Evolutionary conservation across 2,888 invertebrate genomes (phyloP).

Genomic region (Liopterus haemorrhoidalis): DNA sequence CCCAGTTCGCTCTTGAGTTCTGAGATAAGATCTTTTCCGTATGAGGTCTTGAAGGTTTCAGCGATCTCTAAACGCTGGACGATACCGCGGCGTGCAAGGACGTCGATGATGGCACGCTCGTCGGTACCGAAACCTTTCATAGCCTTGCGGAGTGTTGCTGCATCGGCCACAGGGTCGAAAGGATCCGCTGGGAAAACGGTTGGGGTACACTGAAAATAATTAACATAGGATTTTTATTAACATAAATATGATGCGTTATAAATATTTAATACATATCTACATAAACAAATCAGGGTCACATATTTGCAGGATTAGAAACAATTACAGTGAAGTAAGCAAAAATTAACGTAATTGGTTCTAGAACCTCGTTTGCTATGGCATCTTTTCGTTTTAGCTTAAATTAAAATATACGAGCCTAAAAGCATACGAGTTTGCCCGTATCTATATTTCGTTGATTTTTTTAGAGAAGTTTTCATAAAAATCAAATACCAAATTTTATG

Average conservation of each 20-base stretch:
- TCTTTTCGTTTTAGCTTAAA: too few species aligned
- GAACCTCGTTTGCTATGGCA: too few species aligned
- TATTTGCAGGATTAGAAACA: too few species aligned
- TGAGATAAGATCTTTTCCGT: constrained; percentile 75
- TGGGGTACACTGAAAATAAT: constrained; percentile 66
- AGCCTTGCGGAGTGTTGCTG: constrained; percentile 76
- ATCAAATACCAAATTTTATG: too few species aligned
- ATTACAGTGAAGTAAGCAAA: too few species aligned
- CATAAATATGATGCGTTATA: constrained; percentile 16
- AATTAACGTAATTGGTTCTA: too few species aligned
- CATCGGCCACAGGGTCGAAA: constrained; percentile 80
- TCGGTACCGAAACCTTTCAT: constrained; percentile 93
- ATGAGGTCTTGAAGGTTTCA: constrained; percentile 84
- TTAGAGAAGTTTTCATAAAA: too few species aligned
- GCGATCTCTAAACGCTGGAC: constrained; percentile 87
- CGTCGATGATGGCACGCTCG: constrained; percentile 85
- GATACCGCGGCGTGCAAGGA: constrained; percentile 81
- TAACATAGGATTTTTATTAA: constrained; percentile 5
- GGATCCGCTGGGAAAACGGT: constrained; percentile 82
- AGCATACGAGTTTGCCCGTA: too few species aligned
- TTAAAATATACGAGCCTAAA: too few species aligned
- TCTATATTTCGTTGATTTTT: too few species aligned
- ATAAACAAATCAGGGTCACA: too few species aligned
- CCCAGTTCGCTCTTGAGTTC: constrained; percentile 84
- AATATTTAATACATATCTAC: constrained; percentile 26